Conservation (phyloP, 1,140 invertebrate genomes). For the Microplitis demolitor region DNA sequence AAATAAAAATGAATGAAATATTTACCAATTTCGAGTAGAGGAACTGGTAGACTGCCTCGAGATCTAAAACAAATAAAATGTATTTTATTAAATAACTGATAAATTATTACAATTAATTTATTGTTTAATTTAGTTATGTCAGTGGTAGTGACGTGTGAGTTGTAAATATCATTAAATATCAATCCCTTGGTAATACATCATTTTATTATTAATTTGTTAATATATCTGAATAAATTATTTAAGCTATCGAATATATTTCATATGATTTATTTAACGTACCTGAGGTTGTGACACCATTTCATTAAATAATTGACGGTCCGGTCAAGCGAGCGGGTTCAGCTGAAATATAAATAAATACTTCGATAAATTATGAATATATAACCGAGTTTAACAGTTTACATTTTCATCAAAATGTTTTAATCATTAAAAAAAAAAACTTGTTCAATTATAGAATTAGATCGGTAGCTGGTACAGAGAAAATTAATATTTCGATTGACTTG, state of each 20-base stretch:
- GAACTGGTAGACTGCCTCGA: neutral
- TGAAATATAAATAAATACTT: neutral
- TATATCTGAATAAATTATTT: neutral
- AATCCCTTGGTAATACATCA: slow-evolving; percentile 42
- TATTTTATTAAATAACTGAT: neutral
- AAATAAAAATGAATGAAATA: too few species aligned
- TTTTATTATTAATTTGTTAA: slow-evolving; percentile 20
- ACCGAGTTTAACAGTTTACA: neutral
- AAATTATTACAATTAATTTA: too few species aligned
- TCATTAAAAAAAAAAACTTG: too few species aligned
- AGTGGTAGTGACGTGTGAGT: slow-evolving; percentile 56
- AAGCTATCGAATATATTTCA: neutral
- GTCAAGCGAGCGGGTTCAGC: neutral
- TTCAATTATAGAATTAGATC: too few species aligned
- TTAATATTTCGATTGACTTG: too few species aligned
- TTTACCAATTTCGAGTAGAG: too few species aligned
- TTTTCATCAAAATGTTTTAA: too few species aligned
- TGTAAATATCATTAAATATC: slow-evolving; percentile 36
- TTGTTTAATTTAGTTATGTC: slow-evolving; percentile 20
- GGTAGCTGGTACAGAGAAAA: too few species aligned
- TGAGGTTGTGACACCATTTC: too few species aligned
- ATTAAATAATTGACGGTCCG: too few species aligned
- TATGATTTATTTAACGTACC: neutral
- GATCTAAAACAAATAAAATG: neutral
- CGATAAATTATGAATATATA: neutral